Evolutionary conservation across 64 coral and sea anemone genomes (phyloP).

Genomic region (Montipora capricornis): DNA sequence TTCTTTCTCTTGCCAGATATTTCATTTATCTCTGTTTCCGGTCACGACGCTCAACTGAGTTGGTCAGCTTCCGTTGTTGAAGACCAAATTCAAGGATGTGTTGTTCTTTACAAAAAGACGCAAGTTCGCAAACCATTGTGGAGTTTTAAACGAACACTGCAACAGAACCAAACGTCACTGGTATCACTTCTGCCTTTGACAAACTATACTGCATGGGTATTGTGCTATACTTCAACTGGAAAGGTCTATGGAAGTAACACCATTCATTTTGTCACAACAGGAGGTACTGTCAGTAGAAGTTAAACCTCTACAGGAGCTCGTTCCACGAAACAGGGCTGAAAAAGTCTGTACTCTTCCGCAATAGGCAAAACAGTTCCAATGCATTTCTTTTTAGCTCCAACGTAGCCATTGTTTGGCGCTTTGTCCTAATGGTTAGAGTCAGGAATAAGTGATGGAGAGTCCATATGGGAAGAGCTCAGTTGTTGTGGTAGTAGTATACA

Average conservation of each 20-base stretch:
- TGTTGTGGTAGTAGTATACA: too few relatives aligned
- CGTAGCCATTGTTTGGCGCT: too few relatives aligned
- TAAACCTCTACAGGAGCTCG: too few relatives aligned
- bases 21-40: not conserved
- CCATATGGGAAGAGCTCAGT: too few relatives aligned
- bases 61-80: not conserved
- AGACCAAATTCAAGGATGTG: not conserved
- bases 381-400: too few relatives aligned
- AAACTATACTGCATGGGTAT: not conserved
- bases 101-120: constrained; percentile 1
- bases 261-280: not conserved
- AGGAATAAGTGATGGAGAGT: too few relatives aligned
- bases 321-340: too few relatives aligned
- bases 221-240: not conserved
- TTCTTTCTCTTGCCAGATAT: not conserved
- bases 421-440: too few relatives aligned
- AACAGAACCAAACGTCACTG: not conserved
- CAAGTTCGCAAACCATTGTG: not conserved
- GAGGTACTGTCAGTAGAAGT: not conserved
- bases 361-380: too few relatives aligned
- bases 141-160: not conserved
- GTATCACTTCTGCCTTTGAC: not conserved
- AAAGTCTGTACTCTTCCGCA: too few relatives aligned
- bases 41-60: not conserved
- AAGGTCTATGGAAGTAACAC: constrained; percentile 14